phyloP scores from a whole-genome alignment of 2,797 vertebrate species.

The Paramormyrops hopkinsi region DNA sequence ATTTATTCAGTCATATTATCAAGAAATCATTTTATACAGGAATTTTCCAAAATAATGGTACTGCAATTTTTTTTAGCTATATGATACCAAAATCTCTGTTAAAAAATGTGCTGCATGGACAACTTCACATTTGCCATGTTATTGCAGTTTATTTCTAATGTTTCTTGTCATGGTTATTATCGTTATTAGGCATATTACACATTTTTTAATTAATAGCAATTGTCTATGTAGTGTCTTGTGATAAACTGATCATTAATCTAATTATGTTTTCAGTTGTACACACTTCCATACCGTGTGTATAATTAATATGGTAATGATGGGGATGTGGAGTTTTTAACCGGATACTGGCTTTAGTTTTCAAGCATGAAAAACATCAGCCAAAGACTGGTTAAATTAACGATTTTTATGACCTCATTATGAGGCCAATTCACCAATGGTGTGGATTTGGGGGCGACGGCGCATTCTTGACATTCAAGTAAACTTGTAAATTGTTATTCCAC shows the following conservation, averaged over 20 bases:
- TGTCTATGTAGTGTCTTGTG: neutral
- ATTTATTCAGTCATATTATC: neutral
- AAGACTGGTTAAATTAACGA: neutral
- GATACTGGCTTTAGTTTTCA: neutral
- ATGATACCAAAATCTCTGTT: neutral
- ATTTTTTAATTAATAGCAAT: neutral
- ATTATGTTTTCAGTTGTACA: neutral
- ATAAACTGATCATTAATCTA: conserved; percentile 10
- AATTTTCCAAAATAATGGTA: neutral
- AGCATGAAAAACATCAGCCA: neutral
- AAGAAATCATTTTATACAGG: neutral
- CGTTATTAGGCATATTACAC: neutral
- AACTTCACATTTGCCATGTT: neutral
- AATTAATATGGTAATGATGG: neutral
- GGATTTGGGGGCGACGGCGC: neutral
- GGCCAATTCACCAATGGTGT: neutral
- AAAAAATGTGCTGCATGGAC: neutral
- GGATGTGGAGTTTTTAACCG: neutral
- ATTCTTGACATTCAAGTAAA: neutral
- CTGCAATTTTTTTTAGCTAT: neutral
- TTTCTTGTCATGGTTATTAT: neutral
- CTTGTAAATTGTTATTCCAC: neutral
- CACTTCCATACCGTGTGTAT: neutral
- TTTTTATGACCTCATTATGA: neutral
- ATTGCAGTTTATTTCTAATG: neutral